A percentile compares a stretch with the other conserved stretches of the same genome.
Conservation (phyloP, 2,113 vertebrate species). For the Grantiella picta region DNA sequence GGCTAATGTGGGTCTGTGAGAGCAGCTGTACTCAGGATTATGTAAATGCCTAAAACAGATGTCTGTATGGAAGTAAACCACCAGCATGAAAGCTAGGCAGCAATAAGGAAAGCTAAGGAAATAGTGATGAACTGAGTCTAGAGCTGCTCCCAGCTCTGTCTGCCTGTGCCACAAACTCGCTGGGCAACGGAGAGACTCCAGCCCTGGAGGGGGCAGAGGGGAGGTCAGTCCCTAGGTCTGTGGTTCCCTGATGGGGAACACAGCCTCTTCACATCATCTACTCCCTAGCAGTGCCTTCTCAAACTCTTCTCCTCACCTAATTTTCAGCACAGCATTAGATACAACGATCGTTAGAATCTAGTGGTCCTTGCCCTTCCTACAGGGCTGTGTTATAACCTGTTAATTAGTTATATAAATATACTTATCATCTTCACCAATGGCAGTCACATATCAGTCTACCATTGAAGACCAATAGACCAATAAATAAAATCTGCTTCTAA, state of each 20-base stretch:
- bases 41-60: not conserved
- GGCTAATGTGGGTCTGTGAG: not conserved
- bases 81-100: not conserved
- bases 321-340: not conserved
- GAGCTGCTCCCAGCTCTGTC: not conserved
- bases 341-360: not conserved
- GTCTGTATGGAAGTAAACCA: not conserved
- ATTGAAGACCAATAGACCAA: not conserved
- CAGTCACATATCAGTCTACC: not conserved
- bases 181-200: not conserved
- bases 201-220: fast-evolving
- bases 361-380: not conserved
- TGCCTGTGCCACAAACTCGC: fast-evolving
- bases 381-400: not conserved
- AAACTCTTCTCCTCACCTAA: not conserved
- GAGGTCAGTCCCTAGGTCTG: no score
- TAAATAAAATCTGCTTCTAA: not conserved
- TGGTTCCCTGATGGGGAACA: not conserved
- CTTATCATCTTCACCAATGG: not conserved
- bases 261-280: fast-evolving
- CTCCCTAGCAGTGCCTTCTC: not conserved
- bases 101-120: not conserved
- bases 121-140: not conserved
- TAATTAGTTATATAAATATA: not conserved
- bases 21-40: not conserved